Conservation (phyloP, 1,140 invertebrate species). For the Leptestheria dahalacensis region DNA sequence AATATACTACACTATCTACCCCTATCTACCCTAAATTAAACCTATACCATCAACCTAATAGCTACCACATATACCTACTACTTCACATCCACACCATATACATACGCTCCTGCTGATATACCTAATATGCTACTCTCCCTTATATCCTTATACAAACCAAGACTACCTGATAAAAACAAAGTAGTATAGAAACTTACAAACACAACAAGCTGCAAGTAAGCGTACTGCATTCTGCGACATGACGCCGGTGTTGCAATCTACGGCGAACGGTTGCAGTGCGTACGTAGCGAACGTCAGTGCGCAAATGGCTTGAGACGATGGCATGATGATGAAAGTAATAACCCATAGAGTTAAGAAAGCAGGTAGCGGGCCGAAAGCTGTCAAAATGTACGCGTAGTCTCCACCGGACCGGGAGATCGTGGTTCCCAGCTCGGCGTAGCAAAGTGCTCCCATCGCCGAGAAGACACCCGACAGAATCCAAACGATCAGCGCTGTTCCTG, state of each 20-base stretch:
- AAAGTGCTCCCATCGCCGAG: conserved; percentile 58
- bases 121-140: conserved; percentile 36
- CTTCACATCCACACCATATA: too few species aligned
- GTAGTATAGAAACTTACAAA: conserved; percentile 20
- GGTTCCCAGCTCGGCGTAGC: conserved; percentile 72
- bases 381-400: conserved; percentile 74
- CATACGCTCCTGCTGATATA: too few species aligned
- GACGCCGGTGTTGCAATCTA: conserved; percentile 17
- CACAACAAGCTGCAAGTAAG: conserved; percentile 22
- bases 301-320: conserved; percentile 66
- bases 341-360: conserved; percentile 81
- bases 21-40: too few species aligned
- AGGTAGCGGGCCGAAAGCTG: conserved; percentile 72
- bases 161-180: neutral
- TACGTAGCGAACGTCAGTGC: conserved; percentile 66
- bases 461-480: conserved; percentile 57
- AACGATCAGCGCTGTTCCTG: conserved; percentile 44
- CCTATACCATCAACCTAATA: too few species aligned
- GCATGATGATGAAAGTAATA: conserved; percentile 65
- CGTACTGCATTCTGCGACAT: conserved; percentile 18
- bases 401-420: conserved; percentile 66
- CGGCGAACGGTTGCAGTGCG: conserved; percentile 39
- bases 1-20: conserved; percentile 39
- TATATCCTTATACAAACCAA: conserved; percentile 39
- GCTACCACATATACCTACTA: too few species aligned